Percentiles rank a stretch among this genome's conserved stretches.
phyloP scores from a whole-genome alignment of 2,113 vertebrate genomes.

The Neotoma lepida region DNA sequence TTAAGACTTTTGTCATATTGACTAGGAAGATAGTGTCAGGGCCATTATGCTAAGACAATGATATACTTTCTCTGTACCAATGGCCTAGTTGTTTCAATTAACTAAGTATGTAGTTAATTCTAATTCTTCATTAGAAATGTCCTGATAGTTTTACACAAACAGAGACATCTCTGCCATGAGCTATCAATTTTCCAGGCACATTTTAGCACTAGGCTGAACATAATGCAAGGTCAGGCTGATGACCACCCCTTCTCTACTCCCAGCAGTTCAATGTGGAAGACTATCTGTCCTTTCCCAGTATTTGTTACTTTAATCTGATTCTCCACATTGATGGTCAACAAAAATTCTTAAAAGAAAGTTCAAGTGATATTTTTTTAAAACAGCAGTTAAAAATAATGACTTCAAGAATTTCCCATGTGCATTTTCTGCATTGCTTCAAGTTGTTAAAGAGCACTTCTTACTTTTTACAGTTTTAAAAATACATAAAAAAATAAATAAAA shows the following conservation, averaged over 20 bases:
- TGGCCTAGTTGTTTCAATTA: not conserved
- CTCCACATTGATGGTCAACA: not conserved
- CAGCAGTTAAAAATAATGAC: not conserved
- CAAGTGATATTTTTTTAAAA: not conserved
- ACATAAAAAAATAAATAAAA: constrained; percentile 11
- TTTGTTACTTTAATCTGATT: not conserved
- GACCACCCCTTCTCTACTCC: accelerated
- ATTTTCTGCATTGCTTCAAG: not conserved
- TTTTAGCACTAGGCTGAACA: not conserved
- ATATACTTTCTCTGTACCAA: not conserved
- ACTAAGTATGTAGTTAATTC: not conserved
- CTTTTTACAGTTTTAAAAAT: not conserved
- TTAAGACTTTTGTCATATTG: not conserved
- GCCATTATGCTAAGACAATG: not conserved
- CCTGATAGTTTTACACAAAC: not conserved
- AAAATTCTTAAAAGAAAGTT: not conserved
- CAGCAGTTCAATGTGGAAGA: not conserved
- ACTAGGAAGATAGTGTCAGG: not conserved
- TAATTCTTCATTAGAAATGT: not conserved
- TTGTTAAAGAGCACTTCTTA: not conserved
- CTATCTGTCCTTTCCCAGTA: not conserved
- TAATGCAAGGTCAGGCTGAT: not conserved
- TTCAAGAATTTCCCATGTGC: not conserved
- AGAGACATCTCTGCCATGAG: not conserved
- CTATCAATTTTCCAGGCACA: not conserved